These are phyloP conservation scores for Willisornis vidua DNA, from an alignment of 2,113 vertebrate genomes.

Conservation along the genomic window DNA sequence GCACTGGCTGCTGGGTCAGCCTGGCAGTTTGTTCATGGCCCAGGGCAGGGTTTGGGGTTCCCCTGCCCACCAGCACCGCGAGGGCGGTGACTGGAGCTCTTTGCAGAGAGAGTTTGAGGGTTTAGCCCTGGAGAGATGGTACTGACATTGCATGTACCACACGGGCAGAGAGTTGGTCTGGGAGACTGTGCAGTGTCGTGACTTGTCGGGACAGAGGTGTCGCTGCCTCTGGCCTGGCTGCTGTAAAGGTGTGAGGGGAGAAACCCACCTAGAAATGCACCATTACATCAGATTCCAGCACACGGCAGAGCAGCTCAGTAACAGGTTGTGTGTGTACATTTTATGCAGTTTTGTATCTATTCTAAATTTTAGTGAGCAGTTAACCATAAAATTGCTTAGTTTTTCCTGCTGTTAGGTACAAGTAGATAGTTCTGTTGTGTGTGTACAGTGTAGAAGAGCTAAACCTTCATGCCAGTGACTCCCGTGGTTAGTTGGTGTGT, in stretches of 20 bases:
- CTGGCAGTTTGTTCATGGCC: slow-evolving; percentile 52
- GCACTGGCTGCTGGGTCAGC: slow-evolving; percentile 60
- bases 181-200: not conserved
- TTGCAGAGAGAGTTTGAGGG: slow-evolving; percentile 3
- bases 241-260: not conserved
- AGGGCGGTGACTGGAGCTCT: slow-evolving; percentile 28
- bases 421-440: slow-evolving; percentile 71
- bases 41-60: slow-evolving; percentile 20
- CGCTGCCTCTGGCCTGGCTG: slow-evolving; percentile 47
- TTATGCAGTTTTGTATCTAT: slow-evolving; percentile 70
- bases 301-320: slow-evolving; percentile 54
- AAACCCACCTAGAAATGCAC: not conserved
- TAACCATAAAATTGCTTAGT: slow-evolving; percentile 69
- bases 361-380: slow-evolving; percentile 69
- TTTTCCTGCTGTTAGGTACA: slow-evolving; percentile 72
- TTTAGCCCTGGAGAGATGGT: slow-evolving; percentile 45
- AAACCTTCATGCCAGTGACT: slow-evolving; percentile 70
- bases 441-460: slow-evolving; percentile 69
- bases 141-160: not conserved
- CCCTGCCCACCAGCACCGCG: slow-evolving; percentile 12
- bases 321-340: slow-evolving; percentile 66
- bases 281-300: slow-evolving; percentile 27
- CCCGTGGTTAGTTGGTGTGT: slow-evolving; percentile 62
- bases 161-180: slow-evolving; percentile 21
- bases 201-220: slow-evolving; percentile 42